Conservation (phyloP, 2,888 invertebrate species). For the Hofmannophila pseudospretella region DNA sequence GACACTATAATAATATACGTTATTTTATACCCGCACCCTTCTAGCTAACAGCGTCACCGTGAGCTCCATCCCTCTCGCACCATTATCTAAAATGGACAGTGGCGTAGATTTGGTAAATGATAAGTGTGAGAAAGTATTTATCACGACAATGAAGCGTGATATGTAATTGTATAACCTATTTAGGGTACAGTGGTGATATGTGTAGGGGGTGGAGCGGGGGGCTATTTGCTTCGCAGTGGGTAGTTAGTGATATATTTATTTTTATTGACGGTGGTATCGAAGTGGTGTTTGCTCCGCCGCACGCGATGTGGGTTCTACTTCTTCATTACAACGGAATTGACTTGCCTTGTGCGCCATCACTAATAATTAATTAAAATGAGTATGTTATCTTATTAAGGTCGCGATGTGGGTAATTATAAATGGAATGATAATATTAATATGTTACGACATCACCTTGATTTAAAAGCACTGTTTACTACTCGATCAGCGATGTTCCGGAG, state of each 20-base stretch:
- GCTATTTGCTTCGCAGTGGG: slow-evolving; percentile 13
- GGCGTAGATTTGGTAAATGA: slow-evolving; percentile 78
- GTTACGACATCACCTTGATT: no score
- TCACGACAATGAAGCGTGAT: slow-evolving; percentile 76
- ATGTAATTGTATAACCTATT: slow-evolving; percentile 75
- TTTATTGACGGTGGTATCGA: slow-evolving; percentile 51
- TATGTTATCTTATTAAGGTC: slow-evolving; percentile 21
- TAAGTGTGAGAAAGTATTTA: slow-evolving; percentile 78
- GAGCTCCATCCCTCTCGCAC: slow-evolving; percentile 54
- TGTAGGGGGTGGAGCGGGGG: slow-evolving; percentile 25
- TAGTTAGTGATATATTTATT: slow-evolving; percentile 62
- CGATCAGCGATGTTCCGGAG: no score
- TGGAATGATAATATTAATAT: no score
- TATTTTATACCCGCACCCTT: slow-evolving; percentile 62
- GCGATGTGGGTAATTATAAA: no score
- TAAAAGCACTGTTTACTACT: no score
- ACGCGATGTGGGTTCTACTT: slow-evolving; percentile 58
- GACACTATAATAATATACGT: slow-evolving; percentile 78
- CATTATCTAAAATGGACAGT: slow-evolving; percentile 77
- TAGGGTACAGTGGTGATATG: slow-evolving; percentile 55
- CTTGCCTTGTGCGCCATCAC: slow-evolving; percentile 26
- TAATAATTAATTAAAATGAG: slow-evolving; percentile 53
- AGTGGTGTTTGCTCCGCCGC: slow-evolving; percentile 33
- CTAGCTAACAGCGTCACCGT: slow-evolving; percentile 25
- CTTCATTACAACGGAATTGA: slow-evolving; percentile 35